Percentiles rank a stretch among this genome's conserved stretches.
phyloP scores from a whole-genome alignment of 2,113 vertebrate genomes.

The Theristicus caerulescens region DNA sequence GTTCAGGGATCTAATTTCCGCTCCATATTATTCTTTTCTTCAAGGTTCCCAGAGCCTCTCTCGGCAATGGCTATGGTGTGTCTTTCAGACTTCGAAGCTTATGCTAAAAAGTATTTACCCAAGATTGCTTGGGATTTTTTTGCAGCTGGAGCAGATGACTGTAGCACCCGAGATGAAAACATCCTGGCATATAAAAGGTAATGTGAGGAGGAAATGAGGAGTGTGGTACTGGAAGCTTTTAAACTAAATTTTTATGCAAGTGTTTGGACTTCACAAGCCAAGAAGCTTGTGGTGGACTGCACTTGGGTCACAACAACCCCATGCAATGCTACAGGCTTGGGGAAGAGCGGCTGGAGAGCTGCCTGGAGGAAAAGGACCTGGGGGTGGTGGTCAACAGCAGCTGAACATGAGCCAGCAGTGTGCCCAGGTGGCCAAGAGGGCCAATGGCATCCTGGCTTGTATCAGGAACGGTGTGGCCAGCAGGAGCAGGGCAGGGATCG shows the following conservation, averaged over 20 bases:
- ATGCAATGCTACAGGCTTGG: too few species aligned
- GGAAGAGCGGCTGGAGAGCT: too few species aligned
- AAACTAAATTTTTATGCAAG: neutral
- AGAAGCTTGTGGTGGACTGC: neutral
- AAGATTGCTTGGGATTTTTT: slow-evolving; percentile 91
- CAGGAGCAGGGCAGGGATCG: too few species aligned
- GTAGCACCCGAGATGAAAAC: slow-evolving; percentile 87
- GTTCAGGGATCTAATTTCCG: neutral
- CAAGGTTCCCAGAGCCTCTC: slow-evolving; percentile 67
- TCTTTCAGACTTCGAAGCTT: slow-evolving; percentile 88
- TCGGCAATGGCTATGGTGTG: slow-evolving; percentile 87
- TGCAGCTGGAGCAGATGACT: slow-evolving; percentile 88
- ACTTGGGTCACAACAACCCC: too few species aligned
- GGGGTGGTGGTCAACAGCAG: too few species aligned
- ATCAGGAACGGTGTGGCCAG: too few species aligned
- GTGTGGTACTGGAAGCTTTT: neutral
- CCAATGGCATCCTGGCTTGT: too few species aligned
- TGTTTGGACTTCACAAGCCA: neutral
- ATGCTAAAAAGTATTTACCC: slow-evolving; percentile 85
- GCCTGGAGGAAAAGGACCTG: too few species aligned
- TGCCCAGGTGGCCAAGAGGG: too few species aligned
- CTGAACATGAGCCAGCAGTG: too few species aligned
- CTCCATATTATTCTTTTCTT: neutral
- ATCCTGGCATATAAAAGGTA: slow-evolving; percentile 88
- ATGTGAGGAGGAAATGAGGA: neutral